Evolutionary conservation across 2,797 vertebrate species (phyloP).

Genomic region (Arnoldichthys spilopterus): DNA sequence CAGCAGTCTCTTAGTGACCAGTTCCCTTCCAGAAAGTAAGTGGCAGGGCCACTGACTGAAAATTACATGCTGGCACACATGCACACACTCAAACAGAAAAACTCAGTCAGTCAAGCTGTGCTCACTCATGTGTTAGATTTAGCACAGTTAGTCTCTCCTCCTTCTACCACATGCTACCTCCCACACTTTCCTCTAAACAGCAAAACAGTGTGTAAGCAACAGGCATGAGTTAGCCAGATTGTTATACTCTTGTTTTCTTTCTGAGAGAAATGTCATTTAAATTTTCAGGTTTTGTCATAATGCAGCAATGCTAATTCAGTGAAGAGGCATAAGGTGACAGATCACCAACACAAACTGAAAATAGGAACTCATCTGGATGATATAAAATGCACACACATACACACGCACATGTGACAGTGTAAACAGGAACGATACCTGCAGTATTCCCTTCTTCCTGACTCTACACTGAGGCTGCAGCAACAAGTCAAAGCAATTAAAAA

Average conservation of each 20-base stretch:
- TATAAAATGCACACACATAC: background rate
- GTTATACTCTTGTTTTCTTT: background rate
- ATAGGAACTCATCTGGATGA: background rate
- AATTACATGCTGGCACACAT: constrained; percentile 4
- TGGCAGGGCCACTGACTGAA: constrained; percentile 31
- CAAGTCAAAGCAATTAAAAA: too few relatives aligned
- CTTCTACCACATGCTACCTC: constrained; percentile 53
- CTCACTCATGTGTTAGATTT: constrained; percentile 63
- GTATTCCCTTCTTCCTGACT: background rate
- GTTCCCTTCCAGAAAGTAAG: constrained; percentile 94
- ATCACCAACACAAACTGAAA: background rate
- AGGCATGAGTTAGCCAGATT: background rate
- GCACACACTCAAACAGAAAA: constrained; percentile 16
- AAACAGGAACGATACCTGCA: background rate
- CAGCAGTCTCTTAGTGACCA: constrained; percentile 98
- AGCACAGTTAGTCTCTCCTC: constrained; percentile 64
- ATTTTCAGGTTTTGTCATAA: constrained; percentile 13
- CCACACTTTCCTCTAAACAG: constrained; percentile 23
- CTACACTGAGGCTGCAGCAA: background rate
- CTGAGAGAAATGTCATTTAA: background rate
- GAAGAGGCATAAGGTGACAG: constrained; percentile 32
- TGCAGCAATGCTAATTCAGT: constrained; percentile 18
- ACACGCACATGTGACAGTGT: background rate
- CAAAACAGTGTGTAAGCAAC: background rate
- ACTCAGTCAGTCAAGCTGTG: constrained; percentile 53